Conservation (phyloP, 2,797 vertebrate genomes). For the Sebastes melanostomus region DNA sequence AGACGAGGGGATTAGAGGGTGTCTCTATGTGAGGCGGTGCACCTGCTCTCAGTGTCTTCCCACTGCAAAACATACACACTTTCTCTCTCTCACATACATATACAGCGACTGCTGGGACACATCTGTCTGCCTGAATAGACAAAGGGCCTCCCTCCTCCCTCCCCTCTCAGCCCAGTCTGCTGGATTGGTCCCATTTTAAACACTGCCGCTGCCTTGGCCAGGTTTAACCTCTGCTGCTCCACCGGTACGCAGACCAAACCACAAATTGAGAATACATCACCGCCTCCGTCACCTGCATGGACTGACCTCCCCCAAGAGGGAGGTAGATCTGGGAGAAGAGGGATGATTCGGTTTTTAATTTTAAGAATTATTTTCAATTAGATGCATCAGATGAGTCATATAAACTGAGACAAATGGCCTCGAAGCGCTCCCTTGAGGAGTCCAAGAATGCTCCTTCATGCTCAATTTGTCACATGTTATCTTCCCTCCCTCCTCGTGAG, state of each 20-base stretch:
- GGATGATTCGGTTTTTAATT: conserved; percentile 34
- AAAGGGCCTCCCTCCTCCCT: conserved; percentile 20
- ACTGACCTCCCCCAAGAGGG: neutral
- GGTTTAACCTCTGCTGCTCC: conserved; percentile 39
- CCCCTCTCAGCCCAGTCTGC: conserved; percentile 52
- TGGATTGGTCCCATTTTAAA: conserved; percentile 74
- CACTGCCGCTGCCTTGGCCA: conserved; percentile 50
- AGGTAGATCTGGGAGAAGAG: neutral
- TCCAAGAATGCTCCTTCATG: conserved; percentile 32
- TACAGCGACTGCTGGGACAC: conserved; percentile 47
- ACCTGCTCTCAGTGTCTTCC: conserved; percentile 73
- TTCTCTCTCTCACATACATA: neutral
- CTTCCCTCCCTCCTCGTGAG: conserved; percentile 1
- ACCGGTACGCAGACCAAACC: conserved; percentile 6
- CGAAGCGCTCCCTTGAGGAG: neutral
- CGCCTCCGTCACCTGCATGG: conserved; percentile 36
- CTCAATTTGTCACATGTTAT: conserved; percentile 15
- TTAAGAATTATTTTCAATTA: conserved; percentile 24
- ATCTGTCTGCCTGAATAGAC: conserved; percentile 63
- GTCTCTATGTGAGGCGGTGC: conserved; percentile 72
- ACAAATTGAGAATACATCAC: conserved; percentile 18
- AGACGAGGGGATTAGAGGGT: conserved; percentile 70
- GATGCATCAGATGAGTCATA: conserved; percentile 9
- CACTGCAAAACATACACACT: conserved; percentile 33
- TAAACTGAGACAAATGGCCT: conserved; percentile 12